Conservation (phyloP, 1,140 invertebrate genomes). For the Nylanderia fulva region DNA sequence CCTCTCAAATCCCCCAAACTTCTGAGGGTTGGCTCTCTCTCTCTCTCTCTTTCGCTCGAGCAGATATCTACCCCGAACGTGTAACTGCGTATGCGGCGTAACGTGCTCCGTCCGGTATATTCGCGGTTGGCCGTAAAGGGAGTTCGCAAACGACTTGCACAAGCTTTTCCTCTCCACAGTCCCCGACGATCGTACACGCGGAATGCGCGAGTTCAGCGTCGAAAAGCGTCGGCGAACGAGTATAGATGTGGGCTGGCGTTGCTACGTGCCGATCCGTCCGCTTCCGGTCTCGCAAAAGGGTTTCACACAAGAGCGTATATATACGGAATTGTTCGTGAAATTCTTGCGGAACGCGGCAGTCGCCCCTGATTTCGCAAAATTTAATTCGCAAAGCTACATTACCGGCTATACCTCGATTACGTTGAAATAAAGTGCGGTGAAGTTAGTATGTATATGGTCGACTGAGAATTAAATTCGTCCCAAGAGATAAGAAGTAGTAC, state of each 20-base stretch:
- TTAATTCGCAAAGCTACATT: slow-evolving; percentile 5
- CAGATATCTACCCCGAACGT: slow-evolving; percentile 50
- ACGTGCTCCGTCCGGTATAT: slow-evolving; percentile 64
- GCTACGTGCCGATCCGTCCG: slow-evolving; percentile 35
- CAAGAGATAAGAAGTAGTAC: background rate
- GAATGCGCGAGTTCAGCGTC: slow-evolving; percentile 37
- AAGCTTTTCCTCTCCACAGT: slow-evolving; percentile 58
- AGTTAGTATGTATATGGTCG: background rate
- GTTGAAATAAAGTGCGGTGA: background rate
- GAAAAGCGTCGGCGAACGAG: slow-evolving; percentile 54
- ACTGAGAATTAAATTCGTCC: background rate
- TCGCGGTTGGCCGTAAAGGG: slow-evolving; percentile 69
- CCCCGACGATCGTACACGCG: slow-evolving; percentile 54
- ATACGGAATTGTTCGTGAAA: slow-evolving; percentile 35
- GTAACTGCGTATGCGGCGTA: slow-evolving; percentile 69
- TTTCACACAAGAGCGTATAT: background rate
- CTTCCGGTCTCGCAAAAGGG: slow-evolving; percentile 1
- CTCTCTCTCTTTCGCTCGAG: no score
- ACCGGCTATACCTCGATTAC: no score
- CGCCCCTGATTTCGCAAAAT: background rate
- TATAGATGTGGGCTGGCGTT: slow-evolving; percentile 42
- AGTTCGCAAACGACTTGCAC: slow-evolving; percentile 69
- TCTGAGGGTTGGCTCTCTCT: background rate
- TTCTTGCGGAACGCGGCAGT: background rate
- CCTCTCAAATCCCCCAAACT: slow-evolving; percentile 54